Evolutionary conservation across 2,888 invertebrate genomes (phyloP), one percentile per base, ranked within the genome.

Genomic region (Rotaria sp.): DNA sequence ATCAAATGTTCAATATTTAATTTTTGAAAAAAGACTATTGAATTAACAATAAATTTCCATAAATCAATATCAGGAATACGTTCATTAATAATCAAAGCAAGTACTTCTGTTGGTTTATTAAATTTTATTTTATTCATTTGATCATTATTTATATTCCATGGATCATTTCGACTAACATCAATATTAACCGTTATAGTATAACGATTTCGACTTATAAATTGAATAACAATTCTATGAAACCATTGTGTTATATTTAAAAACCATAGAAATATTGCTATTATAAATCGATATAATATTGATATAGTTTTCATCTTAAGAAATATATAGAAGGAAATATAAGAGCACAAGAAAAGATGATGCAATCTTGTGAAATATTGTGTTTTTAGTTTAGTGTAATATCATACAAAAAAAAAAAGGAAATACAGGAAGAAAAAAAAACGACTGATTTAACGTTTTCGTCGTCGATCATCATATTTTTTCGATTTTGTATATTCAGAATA

Each of bases 1-100:
- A 80, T 80, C 45, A 80, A 80, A 80, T 80, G 45, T n/a, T n/a
- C n/a, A 45, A 80, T 80, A 45, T 80, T 80, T 80, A 80, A n/a
- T 13, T 45, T 41, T 41, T 4, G 45, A 80, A 80, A 80, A n/a
- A 80, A 80, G 3, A 41, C 0, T 26, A 80, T 80, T 26, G 45
- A 45, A 80, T 80, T 80, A 11, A n/a, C n/a, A 80, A 80, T 45
- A 45, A 45, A 45, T 45, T 80, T 45, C 45, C 26, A 41, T n/a
- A 80, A 18, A 13, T 45, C 45, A n/a, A 11, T 24, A n/a, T 80
- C 80, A 13, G 80, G 80, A n/a, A 80, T 80, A 10, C 26, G 45
- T 80, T 80, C 80, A 80, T 80, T 80, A 80, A 80, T n/a, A n/a
- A 80, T 45, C 10, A 80, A 1, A 24, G 80, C 80, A 26, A 80